These are phyloP conservation scores for Eupeodes latifasciatus DNA, from an alignment of 2,888 invertebrate genomes.

Conservation along the genomic window DNA sequence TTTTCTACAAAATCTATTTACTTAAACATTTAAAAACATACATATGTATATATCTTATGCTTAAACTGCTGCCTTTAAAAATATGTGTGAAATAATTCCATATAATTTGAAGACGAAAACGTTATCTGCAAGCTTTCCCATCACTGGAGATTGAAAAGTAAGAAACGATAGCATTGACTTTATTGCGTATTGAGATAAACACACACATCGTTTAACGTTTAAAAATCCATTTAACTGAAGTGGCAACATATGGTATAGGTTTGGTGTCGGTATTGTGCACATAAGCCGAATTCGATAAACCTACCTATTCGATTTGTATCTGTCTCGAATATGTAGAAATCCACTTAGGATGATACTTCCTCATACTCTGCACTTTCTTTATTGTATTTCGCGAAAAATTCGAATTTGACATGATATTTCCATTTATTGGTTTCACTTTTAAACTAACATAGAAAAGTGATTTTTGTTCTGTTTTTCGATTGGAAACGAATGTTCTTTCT, in stretches of 20 bases:
- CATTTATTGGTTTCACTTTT: constrained; percentile 29
- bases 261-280: too few relatives aligned
- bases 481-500: too few relatives aligned
- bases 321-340: not conserved
- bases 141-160: not conserved
- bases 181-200: not conserved
- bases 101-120: not conserved
- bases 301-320: constrained; percentile 7
- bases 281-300: constrained; percentile 9
- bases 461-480: too few relatives aligned
- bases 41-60: too few relatives aligned
- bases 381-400: constrained; percentile 45
- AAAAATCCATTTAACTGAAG: constrained; percentile 42
- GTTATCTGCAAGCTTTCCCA: not conserved
- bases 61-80: too few relatives aligned
- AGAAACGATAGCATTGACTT: not conserved
- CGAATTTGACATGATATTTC: constrained; percentile 58
- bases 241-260: constrained; percentile 12
- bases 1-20: too few relatives aligned
- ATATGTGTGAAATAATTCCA: too few relatives aligned
- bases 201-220: constrained; percentile 5
- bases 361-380: not conserved
- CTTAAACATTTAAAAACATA: too few relatives aligned
- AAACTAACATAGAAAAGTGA: not conserved
- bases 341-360: not conserved